Conservation (phyloP, 2,888 invertebrate genomes). For the Calliphora vomitoria region DNA sequence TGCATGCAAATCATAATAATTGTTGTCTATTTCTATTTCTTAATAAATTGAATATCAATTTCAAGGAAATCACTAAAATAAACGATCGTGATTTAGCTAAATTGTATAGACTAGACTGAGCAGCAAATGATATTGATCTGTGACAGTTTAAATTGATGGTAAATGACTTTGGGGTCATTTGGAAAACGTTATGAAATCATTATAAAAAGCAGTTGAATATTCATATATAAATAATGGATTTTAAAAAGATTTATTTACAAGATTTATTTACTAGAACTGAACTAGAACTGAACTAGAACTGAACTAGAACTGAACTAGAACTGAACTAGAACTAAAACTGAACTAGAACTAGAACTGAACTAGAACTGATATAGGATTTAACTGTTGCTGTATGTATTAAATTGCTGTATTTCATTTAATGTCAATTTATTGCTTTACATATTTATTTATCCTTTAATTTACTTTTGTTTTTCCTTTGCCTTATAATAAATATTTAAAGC, state of each 20-base stretch:
- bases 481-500: conserved; percentile 7
- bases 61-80: conserved; percentile 53
- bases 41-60: conserved; percentile 64
- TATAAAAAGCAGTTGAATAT: neutral
- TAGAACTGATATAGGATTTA: neutral
- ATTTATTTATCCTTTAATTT: neutral
- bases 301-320: neutral
- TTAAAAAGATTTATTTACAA: too few relatives aligned
- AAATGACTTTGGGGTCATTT: conserved; percentile 50
- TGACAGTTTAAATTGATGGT: conserved; percentile 65
- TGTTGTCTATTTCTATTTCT: conserved; percentile 31
- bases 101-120: conserved; percentile 14
- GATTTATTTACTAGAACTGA: too few relatives aligned
- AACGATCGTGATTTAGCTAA: conserved; percentile 63
- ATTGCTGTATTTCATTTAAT: neutral
- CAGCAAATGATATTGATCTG: conserved; percentile 62
- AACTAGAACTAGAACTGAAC: too few relatives aligned
- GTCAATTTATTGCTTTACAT: conserved; percentile 13
- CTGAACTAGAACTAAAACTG: too few relatives aligned
- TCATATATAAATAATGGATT: too few relatives aligned
- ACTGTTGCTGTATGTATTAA: too few relatives aligned
- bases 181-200: conserved; percentile 36
- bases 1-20: conserved; percentile 62
- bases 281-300: neutral
- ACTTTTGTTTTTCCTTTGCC: neutral